Evolutionary conservation across 2,113 vertebrate genomes (phyloP).

Genomic region (Erythrolamprus reginae): DNA sequence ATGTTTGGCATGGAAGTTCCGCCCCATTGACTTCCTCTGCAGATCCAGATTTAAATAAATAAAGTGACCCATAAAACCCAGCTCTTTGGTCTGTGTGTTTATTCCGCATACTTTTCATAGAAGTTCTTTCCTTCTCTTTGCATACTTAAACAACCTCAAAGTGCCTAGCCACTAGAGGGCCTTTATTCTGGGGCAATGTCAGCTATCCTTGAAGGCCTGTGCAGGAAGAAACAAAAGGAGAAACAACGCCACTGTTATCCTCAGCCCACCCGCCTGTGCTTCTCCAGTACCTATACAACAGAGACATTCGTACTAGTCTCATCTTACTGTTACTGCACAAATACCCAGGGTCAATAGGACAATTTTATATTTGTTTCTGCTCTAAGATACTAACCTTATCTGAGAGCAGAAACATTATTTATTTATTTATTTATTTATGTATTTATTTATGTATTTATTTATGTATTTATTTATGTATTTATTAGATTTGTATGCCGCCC

Average conservation of each 20-base stretch:
- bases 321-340: not conserved
- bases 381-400: not conserved
- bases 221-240: not conserved
- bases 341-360: not conserved
- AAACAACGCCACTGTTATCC: not conserved
- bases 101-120: not conserved
- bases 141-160: not conserved
- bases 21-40: too few species aligned
- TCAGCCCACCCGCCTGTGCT: not conserved
- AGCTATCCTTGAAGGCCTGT: not conserved
- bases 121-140: not conserved
- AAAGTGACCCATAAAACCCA: too few species aligned
- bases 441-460: too few species aligned
- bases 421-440: too few species aligned
- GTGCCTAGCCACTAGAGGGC: not conserved
- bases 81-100: too few species aligned
- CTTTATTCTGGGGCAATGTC: not conserved
- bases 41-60: too few species aligned
- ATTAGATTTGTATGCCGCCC: too few species aligned
- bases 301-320: not conserved
- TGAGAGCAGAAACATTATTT: too few species aligned
- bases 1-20: too few species aligned
- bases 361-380: not conserved
- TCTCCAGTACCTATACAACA: not conserved
- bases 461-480: too few species aligned